Conservation (phyloP, 1,140 invertebrate species). For the Adelges cooleyi region DNA sequence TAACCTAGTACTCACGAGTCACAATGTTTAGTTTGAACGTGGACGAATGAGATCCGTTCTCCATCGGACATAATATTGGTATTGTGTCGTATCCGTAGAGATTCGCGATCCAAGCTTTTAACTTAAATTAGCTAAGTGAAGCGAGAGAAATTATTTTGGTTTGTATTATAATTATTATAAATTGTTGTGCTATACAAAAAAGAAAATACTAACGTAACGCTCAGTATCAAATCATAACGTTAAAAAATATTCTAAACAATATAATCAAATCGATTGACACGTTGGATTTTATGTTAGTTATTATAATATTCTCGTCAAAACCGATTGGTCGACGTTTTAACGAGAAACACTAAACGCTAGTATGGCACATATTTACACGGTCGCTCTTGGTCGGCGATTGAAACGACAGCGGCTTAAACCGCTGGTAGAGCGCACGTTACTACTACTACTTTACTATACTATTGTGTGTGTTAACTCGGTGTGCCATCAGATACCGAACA, state of each 20-base stretch:
- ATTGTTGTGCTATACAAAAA: neutral
- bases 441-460: too few relatives aligned
- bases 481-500: neutral
- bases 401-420: neutral
- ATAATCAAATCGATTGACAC: too few relatives aligned
- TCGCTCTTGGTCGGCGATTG: neutral
- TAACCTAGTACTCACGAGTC: constrained; percentile 9
- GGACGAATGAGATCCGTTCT: constrained; percentile 8
- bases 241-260: too few relatives aligned
- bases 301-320: neutral
- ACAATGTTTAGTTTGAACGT: constrained; percentile 19
- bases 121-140: too few relatives aligned
- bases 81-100: neutral
- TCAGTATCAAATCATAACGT: too few relatives aligned
- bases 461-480: too few relatives aligned
- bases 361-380: neutral
- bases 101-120: too few relatives aligned
- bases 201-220: neutral
- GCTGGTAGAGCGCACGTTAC: neutral
- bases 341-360: neutral
- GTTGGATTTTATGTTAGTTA: too few relatives aligned
- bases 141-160: neutral
- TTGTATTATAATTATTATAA: neutral
- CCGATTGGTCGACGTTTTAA: neutral
- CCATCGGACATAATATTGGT: neutral